These are phyloP conservation scores for Craterocephalus amniculus DNA, from an alignment of 2,797 vertebrate species.

Conservation along the genomic window DNA sequence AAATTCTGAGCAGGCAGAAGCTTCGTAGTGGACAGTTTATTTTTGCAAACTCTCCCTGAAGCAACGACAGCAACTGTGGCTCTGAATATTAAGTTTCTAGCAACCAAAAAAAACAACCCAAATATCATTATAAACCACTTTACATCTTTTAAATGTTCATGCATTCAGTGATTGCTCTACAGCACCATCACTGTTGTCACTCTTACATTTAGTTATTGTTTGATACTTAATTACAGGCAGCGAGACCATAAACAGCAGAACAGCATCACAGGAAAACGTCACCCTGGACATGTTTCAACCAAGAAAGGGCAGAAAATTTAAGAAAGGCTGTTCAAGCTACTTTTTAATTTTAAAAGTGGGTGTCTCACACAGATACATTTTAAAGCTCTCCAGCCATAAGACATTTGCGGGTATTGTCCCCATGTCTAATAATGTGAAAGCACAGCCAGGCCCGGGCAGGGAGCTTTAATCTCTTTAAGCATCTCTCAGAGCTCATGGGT, in stretches of 20 bases:
- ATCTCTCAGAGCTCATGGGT: slow-evolving; percentile 42
- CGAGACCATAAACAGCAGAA: neutral
- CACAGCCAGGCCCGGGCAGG: slow-evolving; percentile 13
- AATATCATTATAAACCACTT: neutral
- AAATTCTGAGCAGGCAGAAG: slow-evolving; percentile 6
- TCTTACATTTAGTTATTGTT: neutral
- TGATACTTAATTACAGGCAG: neutral
- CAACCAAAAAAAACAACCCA: neutral
- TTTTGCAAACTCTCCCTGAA: neutral
- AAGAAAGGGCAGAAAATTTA: neutral
- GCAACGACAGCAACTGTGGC: neutral
- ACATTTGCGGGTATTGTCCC: slow-evolving; percentile 5
- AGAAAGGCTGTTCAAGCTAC: neutral
- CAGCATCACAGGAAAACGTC: neutral
- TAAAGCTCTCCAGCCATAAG: neutral
- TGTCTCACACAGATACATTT: neutral
- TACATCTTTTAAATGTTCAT: neutral
- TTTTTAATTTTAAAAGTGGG: neutral
- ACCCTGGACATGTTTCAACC: neutral
- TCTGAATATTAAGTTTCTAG: neutral
- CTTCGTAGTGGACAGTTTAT: neutral
- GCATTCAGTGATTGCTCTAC: neutral
- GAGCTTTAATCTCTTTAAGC: slow-evolving; percentile 52
- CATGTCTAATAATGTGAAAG: slow-evolving; percentile 34
- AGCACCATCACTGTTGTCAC: neutral